These are phyloP conservation scores for Volucella inflata DNA, from an alignment of 2,888 invertebrate species.

Conservation along the genomic window DNA sequence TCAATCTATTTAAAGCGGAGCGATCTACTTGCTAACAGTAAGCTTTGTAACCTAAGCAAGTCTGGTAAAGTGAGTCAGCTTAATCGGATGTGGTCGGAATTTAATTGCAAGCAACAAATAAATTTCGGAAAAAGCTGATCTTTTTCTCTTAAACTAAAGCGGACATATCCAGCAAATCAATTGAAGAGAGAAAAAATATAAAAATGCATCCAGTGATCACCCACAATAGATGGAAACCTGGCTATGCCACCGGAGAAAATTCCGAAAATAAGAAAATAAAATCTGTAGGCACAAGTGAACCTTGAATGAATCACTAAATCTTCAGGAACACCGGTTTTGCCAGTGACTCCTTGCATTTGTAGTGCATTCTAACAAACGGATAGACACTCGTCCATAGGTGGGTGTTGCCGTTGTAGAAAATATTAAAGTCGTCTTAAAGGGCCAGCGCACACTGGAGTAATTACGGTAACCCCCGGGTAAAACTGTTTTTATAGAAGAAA, in stretches of 20 bases:
- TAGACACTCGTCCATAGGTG: not conserved
- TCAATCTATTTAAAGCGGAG: conserved; percentile 24
- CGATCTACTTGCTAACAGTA: not conserved
- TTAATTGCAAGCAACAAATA: not conserved
- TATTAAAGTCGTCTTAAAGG: too few relatives aligned
- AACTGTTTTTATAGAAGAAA: too few relatives aligned
- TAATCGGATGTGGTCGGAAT: too few relatives aligned
- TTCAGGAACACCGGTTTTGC: conserved; percentile 63
- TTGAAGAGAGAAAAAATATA: conserved; percentile 13
- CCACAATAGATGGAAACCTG: too few relatives aligned
- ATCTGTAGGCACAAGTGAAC: conserved; percentile 47
- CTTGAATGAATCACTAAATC: conserved; percentile 69
- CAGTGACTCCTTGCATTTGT: conserved; percentile 34
- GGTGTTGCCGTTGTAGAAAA: too few relatives aligned
- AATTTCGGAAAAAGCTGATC: not conserved
- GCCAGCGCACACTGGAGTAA: too few relatives aligned
- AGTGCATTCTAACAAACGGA: conserved; percentile 31
- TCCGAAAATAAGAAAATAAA: conserved; percentile 18
- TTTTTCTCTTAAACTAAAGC: conserved; percentile 40
- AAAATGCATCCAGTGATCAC: not conserved
- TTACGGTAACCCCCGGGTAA: too few relatives aligned
- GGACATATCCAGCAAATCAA: conserved; percentile 7
- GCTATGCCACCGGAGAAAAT: not conserved
- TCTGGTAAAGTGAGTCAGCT: too few relatives aligned
- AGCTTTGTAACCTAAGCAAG: too few relatives aligned